Base-by-base conservation (phyloP, 1,140 invertebrate genomes). In the Campodea augens region DNA sequence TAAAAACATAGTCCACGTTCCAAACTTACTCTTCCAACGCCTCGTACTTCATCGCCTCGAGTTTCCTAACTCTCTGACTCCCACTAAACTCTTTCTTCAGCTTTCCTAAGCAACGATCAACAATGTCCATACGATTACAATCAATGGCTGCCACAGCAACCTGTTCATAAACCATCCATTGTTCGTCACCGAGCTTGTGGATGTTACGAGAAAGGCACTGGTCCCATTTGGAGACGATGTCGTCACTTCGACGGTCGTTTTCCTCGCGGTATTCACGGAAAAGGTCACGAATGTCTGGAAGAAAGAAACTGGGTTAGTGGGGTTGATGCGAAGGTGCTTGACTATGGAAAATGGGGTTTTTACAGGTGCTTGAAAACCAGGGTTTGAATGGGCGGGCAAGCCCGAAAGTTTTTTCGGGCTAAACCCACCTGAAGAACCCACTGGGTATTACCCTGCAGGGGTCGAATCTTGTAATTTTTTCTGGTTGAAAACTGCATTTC, bases 111-210 rank as follows among this genome's bases (percentile, higher is more conserved):
- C 88, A 92, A 45, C 72, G 70, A 56, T 80, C 73, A 2, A 87
- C 86, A 27, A 91, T 63, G 51, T 78, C 70, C 49, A 83, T 68
- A 29, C 77, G 67, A 57, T 84, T 75, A 53, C 78, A 82, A 58
- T 99, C 95, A 43, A 97, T 63, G 0, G 89, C 84, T 40, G 93
- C 91, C 47, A 95, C 70, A 52, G 82, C 84, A 15, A 96, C 86
- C 77, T 95, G 90, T 60, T 96, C 90, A 54, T 88, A 66, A 29
- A 93, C 73, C 42, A 85, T 61, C 71, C 85, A 88, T 57, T 83
- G 77, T 69, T 98, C 93, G 73, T 89, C 90, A 44, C 87, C 90
- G 38, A 96, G 68, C 60, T 83, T 83, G 48, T 81, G 65, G 20
- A 80, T 61, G 59, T 81, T 76, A 38, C 71, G 65, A 55, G 72